Conservation (phyloP, 2,888 invertebrate species). For the Sarcophaga rosellei region DNA sequence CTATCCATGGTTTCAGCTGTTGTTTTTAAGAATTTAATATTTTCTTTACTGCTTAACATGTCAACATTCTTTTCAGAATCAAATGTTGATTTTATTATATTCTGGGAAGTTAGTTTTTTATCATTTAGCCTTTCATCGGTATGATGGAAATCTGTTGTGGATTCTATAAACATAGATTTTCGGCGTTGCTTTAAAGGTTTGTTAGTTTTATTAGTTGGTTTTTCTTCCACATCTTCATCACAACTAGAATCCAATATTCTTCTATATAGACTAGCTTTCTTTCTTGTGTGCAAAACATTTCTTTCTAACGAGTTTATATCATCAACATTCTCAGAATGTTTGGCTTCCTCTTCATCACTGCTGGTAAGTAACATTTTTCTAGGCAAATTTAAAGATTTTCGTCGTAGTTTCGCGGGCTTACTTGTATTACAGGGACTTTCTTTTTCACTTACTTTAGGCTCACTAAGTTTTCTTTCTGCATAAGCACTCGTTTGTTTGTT, state of each 20-base stretch:
- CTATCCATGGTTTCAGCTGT: too few relatives aligned
- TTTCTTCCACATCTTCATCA: constrained; percentile 19
- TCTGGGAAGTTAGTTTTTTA: too few relatives aligned
- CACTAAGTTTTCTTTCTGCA: background rate
- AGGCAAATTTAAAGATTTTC: constrained; percentile 18
- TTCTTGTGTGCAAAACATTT: too few relatives aligned
- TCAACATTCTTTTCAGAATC: too few relatives aligned
- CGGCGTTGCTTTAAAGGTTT: background rate
- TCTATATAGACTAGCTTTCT: constrained; percentile 30
- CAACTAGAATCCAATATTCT: constrained; percentile 35
- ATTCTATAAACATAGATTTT: constrained; percentile 30
- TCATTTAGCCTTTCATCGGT: too few relatives aligned
- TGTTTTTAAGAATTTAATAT: too few relatives aligned
- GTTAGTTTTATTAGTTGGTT: background rate
- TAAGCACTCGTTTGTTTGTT: background rate
- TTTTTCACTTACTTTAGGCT: too few relatives aligned
- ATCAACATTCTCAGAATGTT: background rate
- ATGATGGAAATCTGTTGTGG: background rate
- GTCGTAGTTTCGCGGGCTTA: background rate
- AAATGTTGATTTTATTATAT: too few relatives aligned
- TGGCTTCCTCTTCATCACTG: constrained; percentile 10
- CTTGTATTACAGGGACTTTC: too few relatives aligned
- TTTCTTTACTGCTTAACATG: too few relatives aligned
- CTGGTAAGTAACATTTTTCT: background rate
- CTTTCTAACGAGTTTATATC: background rate